Percentiles rank a stretch among this genome's conserved stretches.
These are phyloP conservation scores for Harpagus bidentatus DNA, from an alignment of 2,113 vertebrate species.

Conservation along the genomic window DNA sequence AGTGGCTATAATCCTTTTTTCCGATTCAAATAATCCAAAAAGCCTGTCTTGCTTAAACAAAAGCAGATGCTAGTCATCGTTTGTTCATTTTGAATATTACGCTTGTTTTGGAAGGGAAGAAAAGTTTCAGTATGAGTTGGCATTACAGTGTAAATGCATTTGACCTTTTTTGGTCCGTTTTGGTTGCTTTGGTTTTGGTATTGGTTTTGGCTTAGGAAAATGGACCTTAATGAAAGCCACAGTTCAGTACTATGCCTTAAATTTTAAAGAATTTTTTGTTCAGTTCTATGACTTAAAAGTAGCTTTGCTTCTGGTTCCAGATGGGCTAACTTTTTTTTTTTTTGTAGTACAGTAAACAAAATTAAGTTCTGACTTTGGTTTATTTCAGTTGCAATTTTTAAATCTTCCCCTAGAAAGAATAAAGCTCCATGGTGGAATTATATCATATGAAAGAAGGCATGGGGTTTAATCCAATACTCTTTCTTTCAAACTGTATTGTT, in stretches of 20 bases:
- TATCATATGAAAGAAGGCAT: not conserved
- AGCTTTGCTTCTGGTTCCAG: not conserved
- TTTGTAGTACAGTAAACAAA: not conserved
- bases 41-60: not conserved
- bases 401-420: not conserved
- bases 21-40: not conserved
- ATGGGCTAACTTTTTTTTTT: not conserved
- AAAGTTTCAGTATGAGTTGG: not conserved
- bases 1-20: not conserved
- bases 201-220: not conserved
- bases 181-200: not conserved
- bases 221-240: not conserved
- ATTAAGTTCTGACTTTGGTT: not conserved
- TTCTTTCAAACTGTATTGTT: not conserved
- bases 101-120: not conserved
- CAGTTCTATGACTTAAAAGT: not conserved
- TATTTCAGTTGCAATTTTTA: not conserved
- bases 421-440: not conserved
- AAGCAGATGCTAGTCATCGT: not conserved
- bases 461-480: not conserved
- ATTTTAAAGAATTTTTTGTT: not conserved
- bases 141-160: not conserved
- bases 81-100: not conserved
- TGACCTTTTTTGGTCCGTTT: not conserved
- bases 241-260: not conserved